Evolutionary conservation across 1,140 invertebrate genomes (phyloP).

Genomic region (Drosophila kurseongensis): DNA sequence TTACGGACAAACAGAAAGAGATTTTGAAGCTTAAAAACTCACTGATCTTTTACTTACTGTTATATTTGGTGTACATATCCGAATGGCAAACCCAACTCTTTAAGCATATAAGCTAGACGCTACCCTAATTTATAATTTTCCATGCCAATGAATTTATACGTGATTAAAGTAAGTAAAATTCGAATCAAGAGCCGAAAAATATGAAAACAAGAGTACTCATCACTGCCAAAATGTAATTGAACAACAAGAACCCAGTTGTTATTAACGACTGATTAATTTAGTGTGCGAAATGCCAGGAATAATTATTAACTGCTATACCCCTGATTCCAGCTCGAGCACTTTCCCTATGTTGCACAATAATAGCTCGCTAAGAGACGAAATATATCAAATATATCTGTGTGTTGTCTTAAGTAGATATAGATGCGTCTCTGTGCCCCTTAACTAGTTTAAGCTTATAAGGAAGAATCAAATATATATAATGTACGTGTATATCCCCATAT

Average conservation of each 20-base stretch:
- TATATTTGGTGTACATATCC: constrained; percentile 35
- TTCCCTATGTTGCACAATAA: constrained; percentile 37
- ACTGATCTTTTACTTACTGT: not conserved
- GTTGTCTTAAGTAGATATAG: constrained; percentile 34
- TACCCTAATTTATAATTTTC: constrained; percentile 45
- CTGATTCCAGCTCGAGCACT: constrained; percentile 7
- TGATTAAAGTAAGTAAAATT: constrained; percentile 41
- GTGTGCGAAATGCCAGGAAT: constrained; percentile 13
- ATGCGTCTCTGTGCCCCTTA: constrained; percentile 33
- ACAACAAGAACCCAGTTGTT: constrained; percentile 53
- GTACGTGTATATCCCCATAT: constrained; percentile 10
- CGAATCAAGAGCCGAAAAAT: constrained; percentile 13
- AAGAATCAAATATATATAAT: constrained; percentile 32
- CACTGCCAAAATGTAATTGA: constrained; percentile 74
- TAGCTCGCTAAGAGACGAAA: not conserved
- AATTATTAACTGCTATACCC: constrained; percentile 3
- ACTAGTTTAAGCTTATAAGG: constrained; percentile 55
- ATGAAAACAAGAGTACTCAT: constrained; percentile 53
- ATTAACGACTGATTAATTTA: constrained; percentile 71
- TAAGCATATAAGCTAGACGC: constrained; percentile 7
- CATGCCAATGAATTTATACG: constrained; percentile 64
- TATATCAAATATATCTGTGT: constrained; percentile 46
- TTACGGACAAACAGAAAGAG: constrained; percentile 7
- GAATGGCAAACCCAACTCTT: constrained; percentile 13
- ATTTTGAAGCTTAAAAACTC: not conserved